Percentiles rank a stretch among this genome's conserved stretches.
Conservation (phyloP, 1,140 invertebrate species). For the Lycorma delicatula region DNA sequence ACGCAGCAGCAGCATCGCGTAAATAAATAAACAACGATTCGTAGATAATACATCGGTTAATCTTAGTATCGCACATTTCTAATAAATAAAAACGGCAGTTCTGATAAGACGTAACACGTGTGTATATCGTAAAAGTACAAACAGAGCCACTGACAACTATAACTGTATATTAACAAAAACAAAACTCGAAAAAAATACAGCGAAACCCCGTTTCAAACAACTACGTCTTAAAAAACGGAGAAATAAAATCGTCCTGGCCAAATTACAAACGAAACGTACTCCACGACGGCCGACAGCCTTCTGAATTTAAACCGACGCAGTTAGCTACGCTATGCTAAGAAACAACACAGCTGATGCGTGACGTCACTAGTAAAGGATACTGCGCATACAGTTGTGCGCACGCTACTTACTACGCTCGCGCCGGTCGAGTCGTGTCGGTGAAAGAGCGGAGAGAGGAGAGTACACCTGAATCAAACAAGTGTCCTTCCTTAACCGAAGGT, state of each 20-base stretch:
- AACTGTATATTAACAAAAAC: conserved; percentile 2
- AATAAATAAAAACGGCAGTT: not conserved
- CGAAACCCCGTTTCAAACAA: not conserved
- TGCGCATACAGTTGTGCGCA: not conserved
- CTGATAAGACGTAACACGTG: not conserved
- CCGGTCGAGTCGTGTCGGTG: not conserved
- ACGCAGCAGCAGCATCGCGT: no score
- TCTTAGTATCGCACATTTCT: not conserved
- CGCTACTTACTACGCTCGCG: not conserved
- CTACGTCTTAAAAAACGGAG: conserved; percentile 2
- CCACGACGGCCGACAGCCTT: not conserved
- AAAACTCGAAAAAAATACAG: not conserved
- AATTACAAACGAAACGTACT: not conserved
- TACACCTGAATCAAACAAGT: conserved; percentile 7
- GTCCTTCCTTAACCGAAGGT: not conserved
- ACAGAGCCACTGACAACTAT: not conserved
- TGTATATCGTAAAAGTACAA: not conserved
- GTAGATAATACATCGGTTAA: not conserved
- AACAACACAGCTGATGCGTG: not conserved
- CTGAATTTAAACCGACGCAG: not conserved
- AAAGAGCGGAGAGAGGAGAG: no score
- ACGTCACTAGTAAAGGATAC: not conserved
- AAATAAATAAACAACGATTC: not conserved
- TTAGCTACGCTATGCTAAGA: not conserved
- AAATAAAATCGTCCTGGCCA: not conserved